Conservation (phyloP, 2,113 vertebrate species). For the Semnopithecus entellus region DNA sequence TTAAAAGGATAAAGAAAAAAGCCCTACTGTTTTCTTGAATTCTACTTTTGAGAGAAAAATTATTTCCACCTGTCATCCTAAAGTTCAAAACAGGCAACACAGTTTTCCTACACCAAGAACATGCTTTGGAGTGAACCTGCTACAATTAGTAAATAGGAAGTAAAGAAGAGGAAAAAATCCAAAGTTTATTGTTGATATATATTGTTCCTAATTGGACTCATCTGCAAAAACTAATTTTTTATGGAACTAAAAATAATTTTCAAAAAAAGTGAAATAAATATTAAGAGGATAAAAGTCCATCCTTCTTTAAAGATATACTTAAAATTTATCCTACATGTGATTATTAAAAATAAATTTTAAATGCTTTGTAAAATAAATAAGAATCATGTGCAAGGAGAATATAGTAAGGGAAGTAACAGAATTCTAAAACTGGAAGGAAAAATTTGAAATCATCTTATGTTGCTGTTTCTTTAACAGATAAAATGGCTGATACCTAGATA, state of each 20-base stretch:
- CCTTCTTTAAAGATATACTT: background rate
- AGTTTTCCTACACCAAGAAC: background rate
- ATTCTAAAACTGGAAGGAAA: background rate
- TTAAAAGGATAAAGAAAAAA: constrained; percentile 35
- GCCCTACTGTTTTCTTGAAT: constrained; percentile 10
- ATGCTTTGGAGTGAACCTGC: background rate
- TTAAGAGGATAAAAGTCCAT: background rate
- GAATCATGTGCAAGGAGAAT: background rate
- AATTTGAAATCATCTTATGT: background rate
- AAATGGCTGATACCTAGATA: background rate
- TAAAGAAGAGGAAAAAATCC: background rate
- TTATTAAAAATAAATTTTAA: constrained; percentile 36
- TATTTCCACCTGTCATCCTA: constrained; percentile 32
- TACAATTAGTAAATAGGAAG: constrained; percentile 27
- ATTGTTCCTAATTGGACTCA: background rate
- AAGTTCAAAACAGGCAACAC: constrained; percentile 15
- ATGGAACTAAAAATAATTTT: background rate
- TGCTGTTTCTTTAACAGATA: background rate
- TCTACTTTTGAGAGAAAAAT: constrained; percentile 40
- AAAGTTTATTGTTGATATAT: background rate
- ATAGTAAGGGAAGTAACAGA: background rate
- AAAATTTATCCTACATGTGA: background rate
- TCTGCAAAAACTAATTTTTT: constrained; percentile 35
- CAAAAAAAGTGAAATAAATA: constrained; percentile 37
- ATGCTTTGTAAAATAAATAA: constrained; percentile 37